Evolutionary conservation across 1,140 invertebrate genomes (phyloP), one percentile per base, ranked within the genome.

Genomic region (Trinorchestia longiramus): DNA sequence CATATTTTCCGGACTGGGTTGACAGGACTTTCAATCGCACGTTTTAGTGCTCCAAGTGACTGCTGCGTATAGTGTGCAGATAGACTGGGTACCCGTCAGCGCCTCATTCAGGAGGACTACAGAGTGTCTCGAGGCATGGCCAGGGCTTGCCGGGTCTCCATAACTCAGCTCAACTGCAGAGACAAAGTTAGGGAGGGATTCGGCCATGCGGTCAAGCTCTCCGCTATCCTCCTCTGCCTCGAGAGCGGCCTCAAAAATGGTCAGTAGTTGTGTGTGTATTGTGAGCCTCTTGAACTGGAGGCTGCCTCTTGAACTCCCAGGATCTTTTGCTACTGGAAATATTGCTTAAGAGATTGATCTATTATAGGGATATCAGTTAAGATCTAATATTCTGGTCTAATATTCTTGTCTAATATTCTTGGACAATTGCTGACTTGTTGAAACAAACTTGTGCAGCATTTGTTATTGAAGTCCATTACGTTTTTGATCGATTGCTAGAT

Each of bases 221-320:
- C 99, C 40, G 98, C 99, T 97, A 99, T 99, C 96, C 97, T 99
- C 77, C 97, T 99, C 0, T 99, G 99, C 97, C 97, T 99, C 95
- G 99, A 99, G 97, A 98, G 98, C 96, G 98, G 98, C n/a, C 95
- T 96, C 36, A 96, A 62, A 23, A 96, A 96, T 92, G 96, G 96
- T 96, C 45, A 96, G 62, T 77, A 15, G 62, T 77, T 77, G 15
- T 77, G 11, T n/a, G 15, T 91, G 41, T 36, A 95, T 57, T 87
- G 92, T 57, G 62, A 77, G 95, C 44, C 62, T 95, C 6, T 77
- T 77, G 62, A 53, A 8, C 19, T 53, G 47, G 6, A 19, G 47
- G 47, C 28, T 77, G 28, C 36, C 62, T 77, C 11, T 36, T 77
- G 1, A 23, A 19, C 1, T 23, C 36, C 62, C 28, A 53, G 47